These are phyloP conservation scores for Chouioia cunea DNA, from an alignment of 2,888 invertebrate genomes.

Conservation along the genomic window DNA sequence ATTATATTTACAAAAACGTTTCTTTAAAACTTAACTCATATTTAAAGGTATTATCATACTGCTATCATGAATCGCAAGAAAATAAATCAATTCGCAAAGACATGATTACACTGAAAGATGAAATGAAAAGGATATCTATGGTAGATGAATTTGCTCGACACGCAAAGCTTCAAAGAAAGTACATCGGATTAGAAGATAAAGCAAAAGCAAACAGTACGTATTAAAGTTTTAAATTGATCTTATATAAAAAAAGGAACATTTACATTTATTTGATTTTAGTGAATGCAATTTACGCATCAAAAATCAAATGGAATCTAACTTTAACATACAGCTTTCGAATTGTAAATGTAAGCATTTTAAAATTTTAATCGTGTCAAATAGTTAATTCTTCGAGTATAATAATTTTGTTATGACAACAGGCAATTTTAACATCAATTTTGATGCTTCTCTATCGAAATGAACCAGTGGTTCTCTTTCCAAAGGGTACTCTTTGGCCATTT, in stretches of 20 bases:
- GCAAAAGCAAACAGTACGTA: slow-evolving; percentile 60
- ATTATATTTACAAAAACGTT: neutral
- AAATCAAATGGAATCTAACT: slow-evolving; percentile 49
- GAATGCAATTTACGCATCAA: slow-evolving; percentile 48
- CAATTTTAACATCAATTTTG: slow-evolving; percentile 52
- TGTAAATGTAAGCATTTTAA: slow-evolving; percentile 57
- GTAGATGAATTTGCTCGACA: slow-evolving; percentile 68
- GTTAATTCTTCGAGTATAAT: neutral
- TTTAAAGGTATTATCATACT: slow-evolving; percentile 53
- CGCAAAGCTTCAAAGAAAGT: slow-evolving; percentile 65
- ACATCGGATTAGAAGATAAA: slow-evolving; percentile 59
- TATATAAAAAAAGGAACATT: slow-evolving; percentile 19
- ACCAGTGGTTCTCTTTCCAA: slow-evolving; percentile 59
- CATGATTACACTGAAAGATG: slow-evolving; percentile 56
- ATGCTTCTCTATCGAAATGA: slow-evolving; percentile 56
- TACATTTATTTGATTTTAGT: slow-evolving; percentile 49
- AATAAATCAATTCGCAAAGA: slow-evolving; percentile 55
- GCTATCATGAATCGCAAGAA: slow-evolving; percentile 51
- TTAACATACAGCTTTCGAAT: slow-evolving; percentile 54
- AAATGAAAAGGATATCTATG: slow-evolving; percentile 64
- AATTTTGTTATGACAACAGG: slow-evolving; percentile 50
- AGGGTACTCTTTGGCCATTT: slow-evolving; percentile 59
- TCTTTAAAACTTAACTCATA: slow-evolving; percentile 24
- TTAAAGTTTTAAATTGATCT: slow-evolving; percentile 16
- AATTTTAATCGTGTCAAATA: neutral